phyloP scores from a whole-genome alignment of 2,113 vertebrate species.

The Triplophysa dalaica region DNA sequence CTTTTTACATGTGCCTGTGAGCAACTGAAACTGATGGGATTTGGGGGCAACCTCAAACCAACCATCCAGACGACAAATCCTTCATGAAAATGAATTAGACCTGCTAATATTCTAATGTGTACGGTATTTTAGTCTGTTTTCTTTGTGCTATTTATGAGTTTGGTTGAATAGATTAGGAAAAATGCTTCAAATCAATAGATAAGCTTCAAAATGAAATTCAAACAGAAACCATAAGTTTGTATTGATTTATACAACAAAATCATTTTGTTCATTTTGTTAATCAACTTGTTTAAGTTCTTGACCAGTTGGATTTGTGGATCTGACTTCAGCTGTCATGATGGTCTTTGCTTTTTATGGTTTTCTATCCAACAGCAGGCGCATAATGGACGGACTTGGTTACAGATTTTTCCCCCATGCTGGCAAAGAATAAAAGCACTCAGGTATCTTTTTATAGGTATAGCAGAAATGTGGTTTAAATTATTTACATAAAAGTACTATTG shows the following conservation, averaged over 20 bases:
- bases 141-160: too few relatives aligned
- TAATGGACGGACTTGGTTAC: slow-evolving; percentile 43
- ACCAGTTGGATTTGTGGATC: not conserved
- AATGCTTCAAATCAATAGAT: too few relatives aligned
- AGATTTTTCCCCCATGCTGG: slow-evolving; percentile 58
- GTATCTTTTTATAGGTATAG: slow-evolving; percentile 60
- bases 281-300: too few relatives aligned
- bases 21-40: not conserved
- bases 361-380: not conserved
- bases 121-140: not conserved
- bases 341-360: slow-evolving; percentile 7
- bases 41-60: not conserved
- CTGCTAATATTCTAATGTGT: not conserved
- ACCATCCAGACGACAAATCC: too few relatives aligned
- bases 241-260: not conserved
- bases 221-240: not conserved
- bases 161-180: too few relatives aligned
- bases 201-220: not conserved
- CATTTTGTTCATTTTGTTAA: too few relatives aligned
- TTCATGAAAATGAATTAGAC: not conserved
- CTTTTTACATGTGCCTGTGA: not conserved
- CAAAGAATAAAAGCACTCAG: slow-evolving; percentile 71
- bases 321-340: not conserved
- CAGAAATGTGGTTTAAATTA: slow-evolving; percentile 70
- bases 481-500: slow-evolving; percentile 69